Evolutionary conservation across 2,797 vertebrate genomes (phyloP), one percentile per base, ranked within the genome.

Genomic region (Dermochelys coriacea): DNA sequence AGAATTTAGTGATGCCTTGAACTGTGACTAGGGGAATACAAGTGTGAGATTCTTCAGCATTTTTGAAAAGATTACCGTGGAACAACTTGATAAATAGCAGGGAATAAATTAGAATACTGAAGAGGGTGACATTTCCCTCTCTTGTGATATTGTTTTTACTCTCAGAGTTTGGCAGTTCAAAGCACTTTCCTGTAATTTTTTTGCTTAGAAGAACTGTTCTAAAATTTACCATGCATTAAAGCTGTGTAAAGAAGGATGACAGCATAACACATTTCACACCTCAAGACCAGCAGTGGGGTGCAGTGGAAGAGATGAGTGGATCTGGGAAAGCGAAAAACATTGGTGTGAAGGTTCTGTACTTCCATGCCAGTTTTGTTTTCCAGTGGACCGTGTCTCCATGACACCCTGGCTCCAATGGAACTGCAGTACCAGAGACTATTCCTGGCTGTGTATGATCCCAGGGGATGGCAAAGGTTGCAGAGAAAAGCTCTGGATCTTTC

Each of bases 51-150:
- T n/a, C 41, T 88, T 51, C 78, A 61, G 85, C 50, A 12, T 19
- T 74, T 8, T 80, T 78, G 29, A 93, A 93, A 90, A 77, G 27
- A 5, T 93, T 80, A 86, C 52, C 68, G 31, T 81, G 37, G 88
- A 90, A 61, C 3, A 55, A 1, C 49, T 15, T 6, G 82, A 87
- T 50, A 90, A 87, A 7, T 16, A 85, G 12, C 11, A 12, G 31
- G 79, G 54, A 84, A 84, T 45, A 90, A 90, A 89, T 90, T 29
- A 84, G 21, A 71, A 37, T 52, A 27, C 41, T 12, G 51, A 49
- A 57, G 0, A 3, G n/a, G 12, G 31, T 71, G 83, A 82, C 18
- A 87, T 8, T 59, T 93, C 47, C 23, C 78, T 80, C 34, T 75
- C 27, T 49, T 0, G 0, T 82, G 4, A 10, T 95, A 41, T 84